Base-by-base conservation (phyloP, 1,140 invertebrate genomes). In the Ceratitis capitata region DNA sequence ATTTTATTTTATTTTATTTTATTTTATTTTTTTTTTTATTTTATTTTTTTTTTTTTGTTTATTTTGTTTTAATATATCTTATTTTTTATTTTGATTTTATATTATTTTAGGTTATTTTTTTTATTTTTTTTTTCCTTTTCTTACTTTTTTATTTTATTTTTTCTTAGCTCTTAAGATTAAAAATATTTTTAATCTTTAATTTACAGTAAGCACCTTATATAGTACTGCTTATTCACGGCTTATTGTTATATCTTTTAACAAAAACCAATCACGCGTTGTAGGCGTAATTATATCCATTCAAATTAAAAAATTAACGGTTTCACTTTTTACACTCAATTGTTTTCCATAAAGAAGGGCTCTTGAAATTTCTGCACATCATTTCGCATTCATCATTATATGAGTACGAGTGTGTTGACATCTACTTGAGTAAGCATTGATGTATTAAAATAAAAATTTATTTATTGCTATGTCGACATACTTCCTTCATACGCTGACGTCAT, bases 401-500 rank as follows among this genome's bases (percentile, higher is more conserved):
- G 16, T 53, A 19, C 9, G 23, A n/a, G 1, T 53, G n/a, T 2
- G 19, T 53, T 2, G 7, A n/a, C 9, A 53, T 4, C 5, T 16
- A 53, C 19, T 51, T 5, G 10, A 16, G 19, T 9, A 51, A 9
- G 10, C 19, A 51, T 10, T 7, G 5, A 51, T 51, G 49, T 51
- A 51, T 51, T n/a, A n/a, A n/a, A n/a, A 5, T n/a, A 51, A 14
- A 19, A 16, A 51, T 64, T 35, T 32, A 16, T 39, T 64, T 32
- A 64, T 64, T 26, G 35, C 12, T 64, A 29, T 32, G 29, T 64
- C 58, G 29, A 29, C 58, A 26, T 32, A 64, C 58, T 35, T 32
- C 58, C 58, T 64, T 64, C 29, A 32, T 69, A 32, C 61, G 12
- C 29, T 69, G 61, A 69, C 61, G 61, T 69, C 61, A 69, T 69